Evolutionary conservation across 2,113 vertebrate genomes (phyloP).

Genomic region (Cyanoramphus novaezelandiae): DNA sequence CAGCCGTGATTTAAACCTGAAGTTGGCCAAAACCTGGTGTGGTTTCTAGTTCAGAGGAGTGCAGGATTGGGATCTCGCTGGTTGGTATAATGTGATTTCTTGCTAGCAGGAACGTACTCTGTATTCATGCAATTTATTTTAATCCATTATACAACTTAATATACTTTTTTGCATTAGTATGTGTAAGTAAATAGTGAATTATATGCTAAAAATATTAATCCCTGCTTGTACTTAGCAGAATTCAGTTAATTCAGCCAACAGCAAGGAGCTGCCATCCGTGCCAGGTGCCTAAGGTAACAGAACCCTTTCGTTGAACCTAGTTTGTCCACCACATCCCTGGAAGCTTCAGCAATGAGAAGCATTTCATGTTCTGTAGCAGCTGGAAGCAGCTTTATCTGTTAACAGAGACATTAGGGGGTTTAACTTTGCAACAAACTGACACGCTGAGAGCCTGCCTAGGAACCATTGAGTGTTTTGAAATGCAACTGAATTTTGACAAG

Average conservation of each 20-base stretch:
- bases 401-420: not conserved
- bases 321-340: not conserved
- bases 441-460: accelerated
- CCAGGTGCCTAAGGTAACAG: not conserved
- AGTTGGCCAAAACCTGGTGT: not conserved
- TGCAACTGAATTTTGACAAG: not conserved
- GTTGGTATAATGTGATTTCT: not conserved
- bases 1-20: not conserved
- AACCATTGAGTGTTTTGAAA: not conserved
- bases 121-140: not conserved
- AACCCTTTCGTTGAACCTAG: not conserved
- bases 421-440: not conserved
- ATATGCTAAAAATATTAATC: not conserved
- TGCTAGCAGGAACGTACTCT: not conserved
- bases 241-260: not conserved
- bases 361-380: not conserved
- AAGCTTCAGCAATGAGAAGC: not conserved
- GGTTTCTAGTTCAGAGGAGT: not conserved
- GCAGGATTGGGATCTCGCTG: not conserved
- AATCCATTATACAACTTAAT: not conserved
- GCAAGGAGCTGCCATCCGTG: accelerated
- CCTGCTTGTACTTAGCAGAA: not conserved
- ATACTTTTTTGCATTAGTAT: not conserved
- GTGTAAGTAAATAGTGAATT: not conserved
- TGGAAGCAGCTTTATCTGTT: not conserved